A percentile compares a stretch with the other conserved stretches of the same genome.
Conservation (phyloP, 2,888 invertebrate genomes). For the Muscina levida region DNA sequence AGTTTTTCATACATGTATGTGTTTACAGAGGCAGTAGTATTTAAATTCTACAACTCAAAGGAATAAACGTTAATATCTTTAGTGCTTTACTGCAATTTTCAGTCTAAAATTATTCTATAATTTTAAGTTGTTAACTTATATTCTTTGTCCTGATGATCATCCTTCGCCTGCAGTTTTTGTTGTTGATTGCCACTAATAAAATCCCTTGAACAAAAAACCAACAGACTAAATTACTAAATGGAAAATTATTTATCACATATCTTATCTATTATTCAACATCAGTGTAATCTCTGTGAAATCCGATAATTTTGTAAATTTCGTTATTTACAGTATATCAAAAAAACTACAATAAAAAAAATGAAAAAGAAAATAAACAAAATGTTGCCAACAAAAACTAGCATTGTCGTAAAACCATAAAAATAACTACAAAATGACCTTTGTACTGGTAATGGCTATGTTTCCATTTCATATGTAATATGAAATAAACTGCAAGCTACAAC, state of each 20-base stretch:
- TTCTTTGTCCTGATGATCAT: too few relatives aligned
- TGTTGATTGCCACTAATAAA: too few relatives aligned
- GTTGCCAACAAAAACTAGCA: neutral
- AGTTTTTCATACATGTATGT: too few relatives aligned
- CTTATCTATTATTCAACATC: conserved; percentile 53
- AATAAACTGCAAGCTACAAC: conserved; percentile 8
- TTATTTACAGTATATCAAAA: conserved; percentile 42
- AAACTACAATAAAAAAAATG: conserved; percentile 21
- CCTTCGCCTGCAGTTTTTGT: too few relatives aligned
- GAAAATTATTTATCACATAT: conserved; percentile 53
- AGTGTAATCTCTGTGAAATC: conserved; percentile 48
- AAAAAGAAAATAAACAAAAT: conserved; percentile 6
- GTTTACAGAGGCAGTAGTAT: too few relatives aligned
- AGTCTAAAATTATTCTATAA: too few relatives aligned
- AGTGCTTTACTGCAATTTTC: too few relatives aligned
- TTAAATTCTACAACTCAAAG: neutral
- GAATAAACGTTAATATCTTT: neutral
- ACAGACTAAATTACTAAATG: conserved; percentile 32
- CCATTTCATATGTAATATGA: conserved; percentile 16
- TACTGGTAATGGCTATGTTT: neutral
- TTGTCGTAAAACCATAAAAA: conserved; percentile 48
- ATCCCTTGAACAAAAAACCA: conserved; percentile 18
- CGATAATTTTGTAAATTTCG: conserved; percentile 47
- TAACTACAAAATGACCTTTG: conserved; percentile 53
- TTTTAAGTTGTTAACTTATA: too few relatives aligned